Evolutionary conservation across 2,797 vertebrate genomes (phyloP).

Genomic region (Astyanax mexicanus): DNA sequence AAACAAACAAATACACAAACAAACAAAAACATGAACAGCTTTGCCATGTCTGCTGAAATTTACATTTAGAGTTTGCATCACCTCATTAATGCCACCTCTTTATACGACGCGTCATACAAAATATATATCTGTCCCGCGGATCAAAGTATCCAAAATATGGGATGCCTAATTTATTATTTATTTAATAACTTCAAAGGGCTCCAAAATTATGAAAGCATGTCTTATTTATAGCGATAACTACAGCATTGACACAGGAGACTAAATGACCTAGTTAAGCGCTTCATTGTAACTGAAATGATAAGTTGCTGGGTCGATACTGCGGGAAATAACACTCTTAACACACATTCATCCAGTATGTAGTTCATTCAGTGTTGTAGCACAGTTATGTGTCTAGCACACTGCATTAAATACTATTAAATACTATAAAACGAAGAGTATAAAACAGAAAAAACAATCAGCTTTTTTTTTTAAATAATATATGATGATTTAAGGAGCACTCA

Average conservation of each 20-base stretch:
- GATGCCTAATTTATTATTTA: constrained; percentile 24
- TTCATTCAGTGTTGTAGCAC: neutral
- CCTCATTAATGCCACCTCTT: constrained; percentile 26
- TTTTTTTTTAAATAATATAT: too few species aligned
- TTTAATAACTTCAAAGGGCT: constrained; percentile 25
- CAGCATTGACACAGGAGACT: constrained; percentile 70
- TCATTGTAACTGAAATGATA: constrained; percentile 48
- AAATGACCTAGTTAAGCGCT: constrained; percentile 73
- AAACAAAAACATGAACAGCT: neutral
- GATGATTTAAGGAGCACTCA: too few species aligned
- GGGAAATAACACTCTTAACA: neutral
- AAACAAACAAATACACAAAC: too few species aligned
- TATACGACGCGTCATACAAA: constrained; percentile 36
- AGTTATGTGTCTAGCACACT: neutral
- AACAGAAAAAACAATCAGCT: neutral
- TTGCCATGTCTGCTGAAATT: constrained; percentile 36
- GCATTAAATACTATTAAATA: neutral
- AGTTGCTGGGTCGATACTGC: constrained; percentile 30
- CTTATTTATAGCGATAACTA: constrained; percentile 65
- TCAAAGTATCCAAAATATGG: constrained; percentile 17
- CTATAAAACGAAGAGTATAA: neutral
- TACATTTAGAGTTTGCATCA: constrained; percentile 34
- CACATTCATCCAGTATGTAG: neutral
- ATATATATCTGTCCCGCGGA: neutral
- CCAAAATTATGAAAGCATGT: constrained; percentile 42